phyloP scores from a whole-genome alignment of 2,888 invertebrate genomes.

The Amphipyra tragopoginis region DNA sequence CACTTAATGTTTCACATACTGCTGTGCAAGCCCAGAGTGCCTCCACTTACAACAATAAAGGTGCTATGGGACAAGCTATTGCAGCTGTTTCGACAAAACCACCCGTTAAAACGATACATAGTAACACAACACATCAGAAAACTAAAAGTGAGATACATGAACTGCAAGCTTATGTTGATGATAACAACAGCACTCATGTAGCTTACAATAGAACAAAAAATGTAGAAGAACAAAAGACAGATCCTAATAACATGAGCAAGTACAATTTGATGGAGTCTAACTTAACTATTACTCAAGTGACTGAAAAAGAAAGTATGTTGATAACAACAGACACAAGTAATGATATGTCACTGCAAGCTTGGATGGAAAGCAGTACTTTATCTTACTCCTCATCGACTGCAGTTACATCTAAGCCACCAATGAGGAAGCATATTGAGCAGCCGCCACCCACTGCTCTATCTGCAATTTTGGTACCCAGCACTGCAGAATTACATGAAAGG shows the following conservation, averaged over 20 bases:
- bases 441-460: constrained; percentile 89
- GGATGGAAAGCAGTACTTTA: constrained; percentile 81
- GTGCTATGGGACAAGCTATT: constrained; percentile 65
- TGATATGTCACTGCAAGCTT: constrained; percentile 82
- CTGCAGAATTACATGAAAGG: constrained; percentile 74
- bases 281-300: constrained; percentile 81
- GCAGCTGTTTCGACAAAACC: constrained; percentile 68
- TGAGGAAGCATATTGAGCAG: constrained; percentile 76
- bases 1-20: constrained; percentile 68
- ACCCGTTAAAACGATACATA: constrained; percentile 69
- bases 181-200: constrained; percentile 82
- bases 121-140: constrained; percentile 79
- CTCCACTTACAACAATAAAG: constrained; percentile 63
- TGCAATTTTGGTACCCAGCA: constrained; percentile 91
- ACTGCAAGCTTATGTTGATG: constrained; percentile 79
- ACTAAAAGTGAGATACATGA: constrained; percentile 85
- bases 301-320: constrained; percentile 82
- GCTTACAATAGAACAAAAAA: constrained; percentile 85
- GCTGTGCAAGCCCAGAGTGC: constrained; percentile 56
- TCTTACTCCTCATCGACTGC: constrained; percentile 69
- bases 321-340: constrained; percentile 85
- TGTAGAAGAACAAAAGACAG: constrained; percentile 81
- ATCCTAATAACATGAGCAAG: constrained; percentile 79
- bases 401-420: constrained; percentile 73
- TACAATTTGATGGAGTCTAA: constrained; percentile 86